These are phyloP conservation scores for Synanthedon tipuliformis DNA, from an alignment of 2,888 invertebrate species.

Conservation along the genomic window DNA sequence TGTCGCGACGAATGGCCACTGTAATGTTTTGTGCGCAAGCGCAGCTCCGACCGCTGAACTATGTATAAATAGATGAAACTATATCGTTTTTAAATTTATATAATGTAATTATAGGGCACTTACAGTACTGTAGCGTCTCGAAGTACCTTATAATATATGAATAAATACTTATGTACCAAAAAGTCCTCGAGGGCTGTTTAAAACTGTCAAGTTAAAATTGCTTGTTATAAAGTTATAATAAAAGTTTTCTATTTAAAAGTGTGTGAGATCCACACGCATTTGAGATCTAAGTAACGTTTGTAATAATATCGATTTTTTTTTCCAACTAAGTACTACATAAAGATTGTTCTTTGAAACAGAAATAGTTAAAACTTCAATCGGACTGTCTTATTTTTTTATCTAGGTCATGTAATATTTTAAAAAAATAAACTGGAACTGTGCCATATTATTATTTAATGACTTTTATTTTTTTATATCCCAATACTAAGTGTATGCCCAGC, in stretches of 20 bases:
- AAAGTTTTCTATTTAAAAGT: constrained; percentile 52
- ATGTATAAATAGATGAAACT: constrained; percentile 58
- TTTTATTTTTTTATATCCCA: not conserved
- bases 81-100: constrained; percentile 50
- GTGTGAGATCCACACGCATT: constrained; percentile 25
- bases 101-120: constrained; percentile 38
- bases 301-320: constrained; percentile 16
- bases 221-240: constrained; percentile 51
- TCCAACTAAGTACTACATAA: constrained; percentile 13
- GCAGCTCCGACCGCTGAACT: constrained; percentile 26
- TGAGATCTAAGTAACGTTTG: constrained; percentile 8
- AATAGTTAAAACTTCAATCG: constrained; percentile 52
- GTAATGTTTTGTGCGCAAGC: constrained; percentile 10
- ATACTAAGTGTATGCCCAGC: too few species aligned
- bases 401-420: constrained; percentile 64
- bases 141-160: constrained; percentile 32
- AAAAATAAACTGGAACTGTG: constrained; percentile 69
- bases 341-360: not conserved
- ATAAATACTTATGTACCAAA: constrained; percentile 24
- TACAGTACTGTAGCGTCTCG: constrained; percentile 33
- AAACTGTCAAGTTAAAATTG: constrained; percentile 38
- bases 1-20: too few species aligned
- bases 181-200: constrained; percentile 30
- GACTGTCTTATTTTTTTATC: constrained; percentile 69
- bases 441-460: constrained; percentile 44